Evolutionary conservation across 2,797 vertebrate genomes (phyloP).

Genomic region (Lepus oiostolus): DNA sequence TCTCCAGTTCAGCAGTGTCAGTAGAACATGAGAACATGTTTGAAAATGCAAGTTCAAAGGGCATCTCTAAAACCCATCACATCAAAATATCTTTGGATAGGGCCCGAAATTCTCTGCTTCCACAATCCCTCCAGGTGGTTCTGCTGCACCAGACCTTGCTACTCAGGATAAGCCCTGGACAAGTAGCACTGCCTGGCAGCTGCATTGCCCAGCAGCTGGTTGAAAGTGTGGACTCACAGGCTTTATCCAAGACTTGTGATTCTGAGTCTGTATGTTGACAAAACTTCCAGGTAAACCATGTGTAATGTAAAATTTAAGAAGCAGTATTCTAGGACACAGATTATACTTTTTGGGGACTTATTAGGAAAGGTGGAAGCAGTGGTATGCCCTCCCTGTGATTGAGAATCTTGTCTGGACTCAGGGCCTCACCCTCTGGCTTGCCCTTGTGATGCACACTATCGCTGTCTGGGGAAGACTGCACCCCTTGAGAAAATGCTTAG

Average conservation of each 20-base stretch:
- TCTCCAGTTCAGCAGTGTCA: background rate
- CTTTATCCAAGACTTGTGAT: background rate
- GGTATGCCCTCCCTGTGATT: background rate
- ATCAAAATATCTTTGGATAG: background rate
- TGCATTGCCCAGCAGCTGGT: background rate
- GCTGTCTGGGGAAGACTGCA: background rate
- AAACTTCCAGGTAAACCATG: background rate
- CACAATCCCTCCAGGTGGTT: background rate
- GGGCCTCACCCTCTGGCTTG: background rate
- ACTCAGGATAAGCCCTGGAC: background rate
- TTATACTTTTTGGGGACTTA: background rate
- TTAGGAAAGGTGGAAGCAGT: background rate
- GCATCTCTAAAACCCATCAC: background rate
- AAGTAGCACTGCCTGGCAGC: background rate
- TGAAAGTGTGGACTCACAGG: background rate
- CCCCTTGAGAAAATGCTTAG: background rate
- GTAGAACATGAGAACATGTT: background rate
- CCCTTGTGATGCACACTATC: background rate
- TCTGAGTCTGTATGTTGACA: conserved; percentile 2
- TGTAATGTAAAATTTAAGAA: background rate
- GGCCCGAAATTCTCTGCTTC: background rate
- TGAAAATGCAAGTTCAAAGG: background rate
- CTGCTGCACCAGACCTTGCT: background rate
- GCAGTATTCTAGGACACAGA: background rate
- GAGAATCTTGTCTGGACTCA: background rate